These are phyloP conservation scores for Enteromius radiatus DNA, from an alignment of 2,797 vertebrate genomes.

Conservation along the genomic window DNA sequence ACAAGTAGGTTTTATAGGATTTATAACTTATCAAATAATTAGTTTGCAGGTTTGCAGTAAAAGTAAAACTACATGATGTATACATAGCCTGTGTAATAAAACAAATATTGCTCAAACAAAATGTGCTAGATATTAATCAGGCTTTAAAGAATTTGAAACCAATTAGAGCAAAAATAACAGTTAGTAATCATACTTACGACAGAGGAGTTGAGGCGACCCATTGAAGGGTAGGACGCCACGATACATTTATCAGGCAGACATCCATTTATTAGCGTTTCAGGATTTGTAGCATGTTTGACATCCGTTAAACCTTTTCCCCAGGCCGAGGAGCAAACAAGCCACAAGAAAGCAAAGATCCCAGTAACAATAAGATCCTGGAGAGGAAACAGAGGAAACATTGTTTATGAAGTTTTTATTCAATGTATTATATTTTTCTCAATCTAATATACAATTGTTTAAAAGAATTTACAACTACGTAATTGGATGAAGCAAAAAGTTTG, in stretches of 20 bases:
- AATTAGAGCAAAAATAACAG: background rate
- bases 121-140: background rate
- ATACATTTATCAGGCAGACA: constrained; percentile 69
- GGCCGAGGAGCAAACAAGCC: constrained; percentile 92
- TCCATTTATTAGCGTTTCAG: constrained; percentile 57
- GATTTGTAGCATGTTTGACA: constrained; percentile 84
- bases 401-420: too few relatives aligned
- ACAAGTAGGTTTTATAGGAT: background rate
- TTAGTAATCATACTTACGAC: constrained; percentile 79
- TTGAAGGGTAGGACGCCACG: constrained; percentile 73
- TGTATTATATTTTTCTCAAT: too few relatives aligned
- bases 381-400: constrained; percentile 1
- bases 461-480: background rate
- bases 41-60: background rate
- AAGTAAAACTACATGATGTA: background rate
- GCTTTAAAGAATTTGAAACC: background rate
- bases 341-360: constrained; percentile 89
- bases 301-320: constrained; percentile 93
- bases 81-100: background rate
- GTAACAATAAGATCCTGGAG: constrained; percentile 89
- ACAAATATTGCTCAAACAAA: background rate
- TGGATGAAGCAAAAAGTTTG: background rate
- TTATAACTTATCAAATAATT: background rate
- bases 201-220: constrained; percentile 93
- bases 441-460: too few relatives aligned